phyloP scores from a whole-genome alignment of 2,888 invertebrate genomes.

The Byasa hedistus region DNA sequence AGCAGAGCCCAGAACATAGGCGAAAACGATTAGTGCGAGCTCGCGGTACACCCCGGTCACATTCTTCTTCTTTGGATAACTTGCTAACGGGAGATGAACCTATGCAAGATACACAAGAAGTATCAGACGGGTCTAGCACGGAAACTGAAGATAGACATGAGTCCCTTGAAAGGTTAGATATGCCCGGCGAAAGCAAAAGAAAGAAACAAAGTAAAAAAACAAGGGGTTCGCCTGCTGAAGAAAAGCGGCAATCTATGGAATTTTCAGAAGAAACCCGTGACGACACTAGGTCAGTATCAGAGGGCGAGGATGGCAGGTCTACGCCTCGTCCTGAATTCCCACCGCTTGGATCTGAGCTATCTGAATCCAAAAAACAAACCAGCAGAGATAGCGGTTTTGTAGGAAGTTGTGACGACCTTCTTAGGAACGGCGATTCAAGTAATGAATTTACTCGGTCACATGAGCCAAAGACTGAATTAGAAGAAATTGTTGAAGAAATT shows the following conservation, averaged over 20 bases:
- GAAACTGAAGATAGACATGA: constrained; percentile 84
- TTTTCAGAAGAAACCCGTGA: constrained; percentile 81
- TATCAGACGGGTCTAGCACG: constrained; percentile 87
- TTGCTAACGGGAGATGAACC: constrained; percentile 83
- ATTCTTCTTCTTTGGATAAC: constrained; percentile 90
- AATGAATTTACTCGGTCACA: constrained; percentile 75
- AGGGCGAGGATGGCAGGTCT: constrained; percentile 83
- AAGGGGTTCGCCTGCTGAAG: constrained; percentile 80
- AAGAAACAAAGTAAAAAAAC: constrained; percentile 89
- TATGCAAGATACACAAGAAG: constrained; percentile 76
- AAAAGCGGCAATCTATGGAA: constrained; percentile 82
- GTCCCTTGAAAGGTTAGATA: constrained; percentile 85
- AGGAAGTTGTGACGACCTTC: constrained; percentile 91
- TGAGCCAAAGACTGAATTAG: constrained; percentile 79
- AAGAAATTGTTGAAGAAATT: constrained; percentile 81
- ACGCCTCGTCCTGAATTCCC: constrained; percentile 85
- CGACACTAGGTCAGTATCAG: constrained; percentile 80
- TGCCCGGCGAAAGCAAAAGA: constrained; percentile 90
- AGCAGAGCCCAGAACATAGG: constrained; percentile 92
- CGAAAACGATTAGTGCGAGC: constrained; percentile 90
- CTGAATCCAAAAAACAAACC: constrained; percentile 87
- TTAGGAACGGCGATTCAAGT: constrained; percentile 82
- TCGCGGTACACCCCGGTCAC: constrained; percentile 89
- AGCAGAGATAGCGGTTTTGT: constrained; percentile 94
- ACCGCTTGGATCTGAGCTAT: constrained; percentile 78